A percentile compares a stretch with the other conserved stretches of the same genome.
phyloP scores from a whole-genome alignment of 2,113 vertebrate species.

The Aegotheles bennettii region DNA sequence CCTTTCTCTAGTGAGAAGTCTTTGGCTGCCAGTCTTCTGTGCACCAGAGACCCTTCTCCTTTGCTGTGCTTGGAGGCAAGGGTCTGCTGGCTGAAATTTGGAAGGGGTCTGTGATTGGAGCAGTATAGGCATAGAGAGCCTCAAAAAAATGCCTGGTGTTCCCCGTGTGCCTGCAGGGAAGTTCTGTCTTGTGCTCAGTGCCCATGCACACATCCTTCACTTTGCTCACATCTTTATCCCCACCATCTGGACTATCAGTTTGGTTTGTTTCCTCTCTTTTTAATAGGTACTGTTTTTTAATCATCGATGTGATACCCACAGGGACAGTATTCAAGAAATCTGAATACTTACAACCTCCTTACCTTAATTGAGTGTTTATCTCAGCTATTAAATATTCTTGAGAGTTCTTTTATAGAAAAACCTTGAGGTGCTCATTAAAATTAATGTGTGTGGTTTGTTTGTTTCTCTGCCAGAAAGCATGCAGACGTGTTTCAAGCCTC shows the following conservation, averaged over 20 bases:
- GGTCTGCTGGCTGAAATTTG: not conserved
- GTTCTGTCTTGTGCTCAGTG: not conserved
- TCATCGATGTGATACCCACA: not conserved
- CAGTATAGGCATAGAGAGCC: fast-evolving
- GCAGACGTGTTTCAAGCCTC: not conserved
- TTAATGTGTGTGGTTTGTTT: slow-evolving; percentile 28
- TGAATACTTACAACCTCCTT: not conserved
- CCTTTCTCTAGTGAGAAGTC: not conserved
- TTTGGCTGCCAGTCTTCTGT: not conserved
- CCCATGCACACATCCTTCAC: not conserved
- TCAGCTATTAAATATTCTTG: slow-evolving; percentile 41
- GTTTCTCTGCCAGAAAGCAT: slow-evolving; percentile 14
- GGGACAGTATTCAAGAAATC: not conserved
- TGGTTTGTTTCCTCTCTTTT: not conserved
- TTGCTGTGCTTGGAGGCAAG: not conserved
- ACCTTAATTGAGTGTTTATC: slow-evolving; percentile 42
- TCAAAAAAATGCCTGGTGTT: not conserved
- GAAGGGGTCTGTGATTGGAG: fast-evolving
- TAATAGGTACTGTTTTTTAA: not conserved
- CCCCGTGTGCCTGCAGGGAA: no score
- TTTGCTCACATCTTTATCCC: not conserved
- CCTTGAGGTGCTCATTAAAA: slow-evolving; percentile 55
- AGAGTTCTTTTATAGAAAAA: slow-evolving; percentile 27
- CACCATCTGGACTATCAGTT: not conserved
- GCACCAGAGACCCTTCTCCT: not conserved